Percentiles rank a stretch among this genome's conserved stretches.
phyloP scores from a whole-genome alignment of 1,140 invertebrate species.

The Daktulosphaira vitifoliae region DNA sequence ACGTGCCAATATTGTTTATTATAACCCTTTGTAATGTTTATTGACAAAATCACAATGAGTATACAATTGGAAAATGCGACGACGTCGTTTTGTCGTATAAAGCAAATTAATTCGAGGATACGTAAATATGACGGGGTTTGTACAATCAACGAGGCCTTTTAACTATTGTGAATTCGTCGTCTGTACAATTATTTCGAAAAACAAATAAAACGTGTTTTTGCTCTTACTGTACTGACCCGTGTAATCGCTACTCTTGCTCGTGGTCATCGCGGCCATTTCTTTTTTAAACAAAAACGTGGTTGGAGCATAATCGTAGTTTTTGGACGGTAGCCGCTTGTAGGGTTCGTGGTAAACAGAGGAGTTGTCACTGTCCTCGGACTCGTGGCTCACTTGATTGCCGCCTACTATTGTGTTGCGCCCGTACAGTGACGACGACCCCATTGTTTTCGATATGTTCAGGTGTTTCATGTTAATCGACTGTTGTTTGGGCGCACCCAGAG shows the following conservation, averaged over 20 bases:
- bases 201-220: no score
- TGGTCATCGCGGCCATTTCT: slow-evolving; percentile 43
- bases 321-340: slow-evolving; percentile 49
- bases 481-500: slow-evolving; percentile 46
- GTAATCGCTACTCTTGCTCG: slow-evolving; percentile 48
- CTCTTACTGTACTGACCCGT: slow-evolving; percentile 42
- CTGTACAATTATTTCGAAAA: no score
- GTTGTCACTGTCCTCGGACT: slow-evolving; percentile 52
- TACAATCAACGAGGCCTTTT: no score
- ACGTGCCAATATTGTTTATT: no score
- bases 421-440: neutral
- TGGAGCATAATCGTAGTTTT: slow-evolving; percentile 42
- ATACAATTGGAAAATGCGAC: no score
- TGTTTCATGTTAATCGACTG: slow-evolving; percentile 52
- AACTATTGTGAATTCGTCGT: no score
- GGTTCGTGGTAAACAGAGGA: slow-evolving; percentile 54
- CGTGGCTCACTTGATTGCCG: slow-evolving; percentile 43
- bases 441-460: slow-evolving; percentile 48
- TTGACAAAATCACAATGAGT: no score
- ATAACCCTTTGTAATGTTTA: no score
- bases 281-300: slow-evolving; percentile 46
- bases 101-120: no score
- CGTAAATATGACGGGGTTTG: no score
- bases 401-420: slow-evolving; percentile 41
- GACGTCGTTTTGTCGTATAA: no score